A percentile compares a stretch with the other conserved stretches of the same genome.
Conservation (phyloP, 2,888 invertebrate species). For the Chrysodeixis includens region DNA sequence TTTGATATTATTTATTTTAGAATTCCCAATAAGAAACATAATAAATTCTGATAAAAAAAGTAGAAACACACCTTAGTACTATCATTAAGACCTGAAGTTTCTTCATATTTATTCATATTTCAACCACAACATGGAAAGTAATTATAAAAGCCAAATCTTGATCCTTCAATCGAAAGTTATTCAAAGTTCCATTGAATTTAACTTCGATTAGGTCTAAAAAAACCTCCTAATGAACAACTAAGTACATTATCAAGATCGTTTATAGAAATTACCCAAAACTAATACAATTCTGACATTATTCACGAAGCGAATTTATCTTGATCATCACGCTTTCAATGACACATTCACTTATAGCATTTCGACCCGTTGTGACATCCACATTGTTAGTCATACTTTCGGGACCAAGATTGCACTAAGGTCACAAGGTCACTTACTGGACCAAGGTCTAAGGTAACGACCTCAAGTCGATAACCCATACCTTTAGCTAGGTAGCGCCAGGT, state of each 20-base stretch:
- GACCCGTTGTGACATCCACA: background rate
- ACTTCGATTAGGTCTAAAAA: background rate
- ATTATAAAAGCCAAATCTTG: no score
- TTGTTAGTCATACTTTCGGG: background rate
- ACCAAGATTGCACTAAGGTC: slow-evolving; percentile 2
- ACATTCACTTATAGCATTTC: background rate
- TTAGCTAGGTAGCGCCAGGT: background rate
- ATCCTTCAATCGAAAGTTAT: background rate
- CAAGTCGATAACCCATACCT: background rate
- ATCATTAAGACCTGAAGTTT: no score
- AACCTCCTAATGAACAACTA: background rate
- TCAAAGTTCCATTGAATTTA: background rate
- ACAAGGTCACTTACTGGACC: background rate
- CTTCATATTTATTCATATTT: no score
- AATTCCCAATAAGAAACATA: no score
- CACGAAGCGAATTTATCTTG: background rate
- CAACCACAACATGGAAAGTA: no score
- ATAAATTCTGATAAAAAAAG: no score
- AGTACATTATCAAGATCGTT: no score
- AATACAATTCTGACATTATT: no score
- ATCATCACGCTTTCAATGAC: background rate
- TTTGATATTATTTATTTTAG: no score
- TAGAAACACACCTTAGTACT: no score
- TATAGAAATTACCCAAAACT: no score
- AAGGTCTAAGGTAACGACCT: background rate